Evolutionary conservation across 1,140 invertebrate species (phyloP).

Genomic region (Vanessa tameamea): DNA sequence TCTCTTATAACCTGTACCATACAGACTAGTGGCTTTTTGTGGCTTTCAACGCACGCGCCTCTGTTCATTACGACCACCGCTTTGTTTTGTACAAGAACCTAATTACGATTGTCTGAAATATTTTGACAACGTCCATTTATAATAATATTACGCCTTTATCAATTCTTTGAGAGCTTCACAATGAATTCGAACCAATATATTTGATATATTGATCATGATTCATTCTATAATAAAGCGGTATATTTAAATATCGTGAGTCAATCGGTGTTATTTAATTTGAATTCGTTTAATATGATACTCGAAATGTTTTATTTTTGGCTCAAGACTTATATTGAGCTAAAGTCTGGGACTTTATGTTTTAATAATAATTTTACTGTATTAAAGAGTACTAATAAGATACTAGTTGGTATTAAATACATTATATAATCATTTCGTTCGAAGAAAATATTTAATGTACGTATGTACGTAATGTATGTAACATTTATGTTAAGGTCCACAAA

Average conservation of each 20-base stretch:
- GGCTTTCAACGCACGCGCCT: conserved; percentile 67
- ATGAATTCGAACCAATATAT: conserved; percentile 25
- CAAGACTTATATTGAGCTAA: no score
- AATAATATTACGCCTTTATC: conserved; percentile 60
- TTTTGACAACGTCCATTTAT: conserved; percentile 79
- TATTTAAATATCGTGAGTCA: conserved; percentile 4
- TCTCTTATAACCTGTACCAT: conserved; percentile 48
- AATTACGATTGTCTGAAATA: conserved; percentile 76
- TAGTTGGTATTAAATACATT: no score
- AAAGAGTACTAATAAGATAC: no score
- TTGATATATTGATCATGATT: conserved; percentile 34
- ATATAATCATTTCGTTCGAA: no score
- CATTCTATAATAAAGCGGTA: conserved; percentile 12
- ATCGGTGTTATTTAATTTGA: not conserved
- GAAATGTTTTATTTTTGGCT: not conserved
- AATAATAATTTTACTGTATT: no score
- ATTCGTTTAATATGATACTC: not conserved
- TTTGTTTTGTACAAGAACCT: conserved; percentile 75
- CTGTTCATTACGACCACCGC: conserved; percentile 58
- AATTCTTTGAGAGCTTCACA: conserved; percentile 37
- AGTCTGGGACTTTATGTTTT: no score
- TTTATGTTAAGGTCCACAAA: no score
- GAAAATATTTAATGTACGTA: no score
- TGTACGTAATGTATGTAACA: no score
- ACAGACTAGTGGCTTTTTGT: conserved; percentile 69